Percentiles rank a stretch among this genome's conserved stretches.
phyloP scores from a whole-genome alignment of 2,797 vertebrate species.

The Rhinophrynus dorsalis region DNA sequence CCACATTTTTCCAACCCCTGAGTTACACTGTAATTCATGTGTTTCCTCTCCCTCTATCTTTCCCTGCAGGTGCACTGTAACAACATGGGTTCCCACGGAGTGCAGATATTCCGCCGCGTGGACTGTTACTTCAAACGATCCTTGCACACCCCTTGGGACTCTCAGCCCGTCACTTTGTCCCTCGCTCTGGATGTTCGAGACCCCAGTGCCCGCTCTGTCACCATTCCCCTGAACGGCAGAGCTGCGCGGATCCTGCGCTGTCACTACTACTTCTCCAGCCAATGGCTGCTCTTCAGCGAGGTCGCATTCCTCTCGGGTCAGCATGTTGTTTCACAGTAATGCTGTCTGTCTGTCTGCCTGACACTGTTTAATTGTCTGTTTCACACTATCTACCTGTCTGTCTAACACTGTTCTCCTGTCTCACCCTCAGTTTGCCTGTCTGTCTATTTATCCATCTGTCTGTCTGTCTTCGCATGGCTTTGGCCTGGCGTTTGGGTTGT shows the following conservation, averaged over 20 bases:
- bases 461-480: too few relatives aligned
- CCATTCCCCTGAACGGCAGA: constrained; percentile 72
- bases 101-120: constrained; percentile 81
- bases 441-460: too few relatives aligned
- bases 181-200: constrained; percentile 80
- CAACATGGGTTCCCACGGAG: constrained; percentile 83
- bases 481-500: too few relatives aligned
- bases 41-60: neutral
- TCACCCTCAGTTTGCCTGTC: too few relatives aligned
- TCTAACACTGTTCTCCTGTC: too few relatives aligned
- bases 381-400: too few relatives aligned
- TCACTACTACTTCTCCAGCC: constrained; percentile 81
- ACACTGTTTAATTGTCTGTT: too few relatives aligned
- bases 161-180: constrained; percentile 62
- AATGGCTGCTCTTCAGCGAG: constrained; percentile 91
- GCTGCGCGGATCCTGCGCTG: constrained; percentile 81
- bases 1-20: neutral
- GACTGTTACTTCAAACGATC: constrained; percentile 81
- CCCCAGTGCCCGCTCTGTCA: constrained; percentile 81
- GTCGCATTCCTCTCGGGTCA: constrained; percentile 85
- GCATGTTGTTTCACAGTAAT: constrained; percentile 16
- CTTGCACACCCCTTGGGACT: constrained; percentile 78
- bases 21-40: too few relatives aligned
- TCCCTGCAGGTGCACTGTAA: constrained; percentile 84
- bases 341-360: too few relatives aligned